These are phyloP conservation scores for Cheilosia variabilis DNA, from an alignment of 2,888 invertebrate species.

Conservation along the genomic window DNA sequence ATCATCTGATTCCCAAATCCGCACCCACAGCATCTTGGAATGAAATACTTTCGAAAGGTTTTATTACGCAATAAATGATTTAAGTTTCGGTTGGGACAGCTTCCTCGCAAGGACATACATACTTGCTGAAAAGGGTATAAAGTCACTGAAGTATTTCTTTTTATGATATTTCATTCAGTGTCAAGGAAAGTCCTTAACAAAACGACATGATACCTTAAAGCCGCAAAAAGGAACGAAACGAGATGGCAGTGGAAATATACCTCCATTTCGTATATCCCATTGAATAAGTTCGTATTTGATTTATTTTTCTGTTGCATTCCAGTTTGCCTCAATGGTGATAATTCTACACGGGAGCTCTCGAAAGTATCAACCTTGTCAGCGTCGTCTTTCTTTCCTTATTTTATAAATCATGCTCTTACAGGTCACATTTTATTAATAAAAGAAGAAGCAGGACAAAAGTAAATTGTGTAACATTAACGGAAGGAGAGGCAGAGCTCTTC, in stretches of 20 bases:
- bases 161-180: constrained; percentile 23
- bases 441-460: neutral
- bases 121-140: neutral
- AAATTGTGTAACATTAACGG: constrained; percentile 33
- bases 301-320: neutral
- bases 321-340: constrained; percentile 6
- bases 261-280: neutral
- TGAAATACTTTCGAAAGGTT: constrained; percentile 30
- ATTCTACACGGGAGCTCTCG: constrained; percentile 7
- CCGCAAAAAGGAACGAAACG: neutral
- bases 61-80: constrained; percentile 59
- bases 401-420: neutral
- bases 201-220: neutral
- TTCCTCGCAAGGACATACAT: constrained; percentile 25
- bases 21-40: constrained; percentile 20
- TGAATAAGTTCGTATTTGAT: constrained; percentile 1
- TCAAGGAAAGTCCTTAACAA: constrained; percentile 5
- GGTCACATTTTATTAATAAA: constrained; percentile 9
- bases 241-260: neutral
- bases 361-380: neutral
- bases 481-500: neutral
- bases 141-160: constrained; percentile 18
- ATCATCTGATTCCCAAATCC: constrained; percentile 50
- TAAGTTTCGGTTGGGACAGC: constrained; percentile 40
- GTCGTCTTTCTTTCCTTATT: neutral